Conservation (phyloP, 2,888 invertebrate genomes). For the Marasmarcha lunaedactyla region DNA sequence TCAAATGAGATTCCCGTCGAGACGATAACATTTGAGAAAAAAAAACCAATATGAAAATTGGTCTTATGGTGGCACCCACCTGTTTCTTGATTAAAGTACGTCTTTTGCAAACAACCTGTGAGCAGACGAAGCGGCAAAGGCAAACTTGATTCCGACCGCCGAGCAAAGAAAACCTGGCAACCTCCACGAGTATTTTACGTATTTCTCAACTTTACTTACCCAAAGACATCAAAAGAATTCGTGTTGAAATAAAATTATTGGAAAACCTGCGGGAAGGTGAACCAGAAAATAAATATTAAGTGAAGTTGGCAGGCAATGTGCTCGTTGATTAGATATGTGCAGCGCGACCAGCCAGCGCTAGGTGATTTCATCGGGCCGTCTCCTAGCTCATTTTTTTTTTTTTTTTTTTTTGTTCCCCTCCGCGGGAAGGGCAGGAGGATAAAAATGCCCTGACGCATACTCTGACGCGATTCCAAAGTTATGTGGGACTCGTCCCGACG, state of each 20-base stretch:
- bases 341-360: slow-evolving; percentile 29
- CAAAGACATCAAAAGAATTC: slow-evolving; percentile 25
- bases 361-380: slow-evolving; percentile 46
- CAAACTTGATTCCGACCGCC: slow-evolving; percentile 49
- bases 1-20: no score
- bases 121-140: slow-evolving; percentile 39
- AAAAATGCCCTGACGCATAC: no score
- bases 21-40: no score
- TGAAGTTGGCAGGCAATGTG: neutral
- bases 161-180: slow-evolving; percentile 19
- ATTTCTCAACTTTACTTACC: slow-evolving; percentile 10
- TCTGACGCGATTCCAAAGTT: no score
- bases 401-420: no score
- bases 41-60: slow-evolving; percentile 60
- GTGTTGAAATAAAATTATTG: slow-evolving; percentile 8
- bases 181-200: slow-evolving; percentile 24
- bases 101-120: slow-evolving; percentile 36
- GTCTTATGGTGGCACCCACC: slow-evolving; percentile 39
- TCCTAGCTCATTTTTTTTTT: no score
- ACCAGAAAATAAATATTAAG: neutral
- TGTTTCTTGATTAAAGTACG: slow-evolving; percentile 63
- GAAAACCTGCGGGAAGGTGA: neutral
- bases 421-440: no score
- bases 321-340: slow-evolving; percentile 8
- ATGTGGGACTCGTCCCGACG: no score